Evolutionary conservation across 2,113 vertebrate species (phyloP).

Genomic region (Echinops telfairi): DNA sequence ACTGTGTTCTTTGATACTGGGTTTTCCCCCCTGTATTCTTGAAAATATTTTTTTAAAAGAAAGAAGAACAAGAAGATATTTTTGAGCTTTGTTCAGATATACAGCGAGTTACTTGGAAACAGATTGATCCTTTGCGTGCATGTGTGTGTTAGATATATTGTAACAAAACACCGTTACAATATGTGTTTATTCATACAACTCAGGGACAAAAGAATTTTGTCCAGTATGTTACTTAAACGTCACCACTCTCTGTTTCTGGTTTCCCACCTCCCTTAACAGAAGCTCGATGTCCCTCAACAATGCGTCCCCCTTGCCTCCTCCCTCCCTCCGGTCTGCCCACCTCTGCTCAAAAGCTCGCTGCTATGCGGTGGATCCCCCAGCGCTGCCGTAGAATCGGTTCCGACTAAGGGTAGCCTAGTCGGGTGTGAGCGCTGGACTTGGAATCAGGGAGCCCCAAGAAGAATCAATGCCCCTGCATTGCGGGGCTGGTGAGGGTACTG

Average conservation of each 20-base stretch:
- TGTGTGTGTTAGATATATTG: not conserved
- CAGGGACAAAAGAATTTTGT: too few species aligned
- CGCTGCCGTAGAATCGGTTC: too few species aligned
- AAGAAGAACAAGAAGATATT: not conserved
- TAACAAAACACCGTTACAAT: not conserved
- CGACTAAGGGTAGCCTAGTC: too few species aligned
- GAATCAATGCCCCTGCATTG: too few species aligned
- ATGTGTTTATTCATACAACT: not conserved
- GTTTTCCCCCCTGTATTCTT: not conserved
- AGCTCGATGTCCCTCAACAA: too few species aligned
- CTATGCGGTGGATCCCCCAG: not conserved
- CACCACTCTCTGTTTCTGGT: not conserved
- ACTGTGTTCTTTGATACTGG: conserved; percentile 35
- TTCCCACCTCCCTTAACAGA: too few species aligned
- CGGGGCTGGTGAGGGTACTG: too few species aligned
- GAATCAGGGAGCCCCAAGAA: too few species aligned
- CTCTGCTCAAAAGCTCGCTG: too few species aligned
- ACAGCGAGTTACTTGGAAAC: not conserved
- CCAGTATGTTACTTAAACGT: not conserved
- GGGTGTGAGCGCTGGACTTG: too few species aligned
- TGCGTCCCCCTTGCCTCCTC: not conserved
- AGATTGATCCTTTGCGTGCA: not conserved
- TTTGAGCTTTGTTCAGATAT: conserved; percentile 9
- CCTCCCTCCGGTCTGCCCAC: too few species aligned
- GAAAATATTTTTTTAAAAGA: too few species aligned